A percentile compares a stretch with the other conserved stretches of the same genome.
These are phyloP conservation scores for Odontamblyopus rebecca DNA, from an alignment of 2,797 vertebrate species.

Conservation along the genomic window DNA sequence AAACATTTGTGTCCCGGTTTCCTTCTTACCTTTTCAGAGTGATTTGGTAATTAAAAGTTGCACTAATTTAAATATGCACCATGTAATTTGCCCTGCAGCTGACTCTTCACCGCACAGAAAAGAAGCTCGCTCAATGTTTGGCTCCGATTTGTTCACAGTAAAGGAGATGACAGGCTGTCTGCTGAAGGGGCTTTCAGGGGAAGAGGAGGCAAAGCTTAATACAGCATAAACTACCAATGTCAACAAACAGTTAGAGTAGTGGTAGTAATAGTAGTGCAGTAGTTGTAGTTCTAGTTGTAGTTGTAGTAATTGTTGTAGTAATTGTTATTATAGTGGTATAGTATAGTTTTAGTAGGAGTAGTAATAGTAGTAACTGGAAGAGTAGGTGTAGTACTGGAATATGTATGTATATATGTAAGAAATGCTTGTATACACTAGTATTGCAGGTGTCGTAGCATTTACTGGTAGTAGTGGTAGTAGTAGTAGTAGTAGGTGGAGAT, in stretches of 20 bases:
- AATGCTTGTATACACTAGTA: no score
- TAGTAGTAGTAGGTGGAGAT: no score
- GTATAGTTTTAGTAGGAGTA: no score
- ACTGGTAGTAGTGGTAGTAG: no score
- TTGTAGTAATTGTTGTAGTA: no score
- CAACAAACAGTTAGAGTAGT: background rate
- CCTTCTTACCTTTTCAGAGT: constrained; percentile 21
- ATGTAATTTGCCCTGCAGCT: constrained; percentile 33
- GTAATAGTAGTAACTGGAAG: no score
- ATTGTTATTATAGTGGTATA: no score
- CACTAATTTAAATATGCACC: constrained; percentile 26
- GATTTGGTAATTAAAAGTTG: constrained; percentile 32
- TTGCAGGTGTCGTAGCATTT: no score
- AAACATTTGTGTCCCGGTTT: constrained; percentile 29
- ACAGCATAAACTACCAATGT: constrained; percentile 1
- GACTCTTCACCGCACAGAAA: constrained; percentile 4
- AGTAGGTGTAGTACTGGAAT: no score
- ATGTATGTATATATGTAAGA: no score
- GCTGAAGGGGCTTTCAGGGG: constrained; percentile 20
- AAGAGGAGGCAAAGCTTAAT: constrained; percentile 9
- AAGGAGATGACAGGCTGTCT: constrained; percentile 43
- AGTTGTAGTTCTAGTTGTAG: no score
- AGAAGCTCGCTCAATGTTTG: constrained; percentile 7
- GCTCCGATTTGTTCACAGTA: constrained; percentile 43
- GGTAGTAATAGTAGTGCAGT: background rate